These are phyloP conservation scores for Agrotis segetum DNA, from an alignment of 2,888 invertebrate species.

Conservation along the genomic window DNA sequence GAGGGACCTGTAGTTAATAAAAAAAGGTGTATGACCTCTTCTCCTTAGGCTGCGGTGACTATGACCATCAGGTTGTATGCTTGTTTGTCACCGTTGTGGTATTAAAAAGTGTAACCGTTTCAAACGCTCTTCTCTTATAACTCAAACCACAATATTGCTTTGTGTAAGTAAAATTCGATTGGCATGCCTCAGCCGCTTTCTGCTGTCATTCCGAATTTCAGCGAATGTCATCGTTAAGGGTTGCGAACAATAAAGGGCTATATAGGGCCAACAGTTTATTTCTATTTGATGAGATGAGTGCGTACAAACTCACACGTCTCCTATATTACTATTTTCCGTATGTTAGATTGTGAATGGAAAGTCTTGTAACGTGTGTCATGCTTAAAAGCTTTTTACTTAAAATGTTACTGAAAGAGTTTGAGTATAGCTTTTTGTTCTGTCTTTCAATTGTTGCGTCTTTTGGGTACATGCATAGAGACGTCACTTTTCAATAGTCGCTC, in stretches of 20 bases:
- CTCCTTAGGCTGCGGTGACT: too few relatives aligned
- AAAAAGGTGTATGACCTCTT: too few relatives aligned
- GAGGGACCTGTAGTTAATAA: too few relatives aligned
- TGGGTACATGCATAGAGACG: background rate
- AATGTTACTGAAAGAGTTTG: slow-evolving; percentile 20
- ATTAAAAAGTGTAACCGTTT: background rate
- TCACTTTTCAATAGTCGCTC: background rate
- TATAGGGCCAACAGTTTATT: slow-evolving; percentile 58
- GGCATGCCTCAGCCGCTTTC: slow-evolving; percentile 81
- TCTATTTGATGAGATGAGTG: slow-evolving; percentile 57
- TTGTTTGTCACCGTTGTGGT: too few relatives aligned
- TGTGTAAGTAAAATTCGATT: slow-evolving; percentile 83
- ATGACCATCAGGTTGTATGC: too few relatives aligned
- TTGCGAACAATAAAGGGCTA: slow-evolving; percentile 59
- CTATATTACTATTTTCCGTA: slow-evolving; percentile 14
- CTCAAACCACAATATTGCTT: slow-evolving; percentile 63
- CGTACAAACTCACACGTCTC: slow-evolving; percentile 41
- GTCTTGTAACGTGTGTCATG: slow-evolving; percentile 25
- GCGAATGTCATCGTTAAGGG: slow-evolving; percentile 79
- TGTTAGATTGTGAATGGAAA: slow-evolving; percentile 34
- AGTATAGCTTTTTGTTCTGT: slow-evolving; percentile 9
- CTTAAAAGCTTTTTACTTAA: slow-evolving; percentile 52
- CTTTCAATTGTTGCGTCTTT: slow-evolving; percentile 15
- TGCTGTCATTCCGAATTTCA: slow-evolving; percentile 82
- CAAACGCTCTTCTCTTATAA: slow-evolving; percentile 28